Conservation (phyloP, 23 tunicate genomes). For the Botrylloides violaceus region DNA sequence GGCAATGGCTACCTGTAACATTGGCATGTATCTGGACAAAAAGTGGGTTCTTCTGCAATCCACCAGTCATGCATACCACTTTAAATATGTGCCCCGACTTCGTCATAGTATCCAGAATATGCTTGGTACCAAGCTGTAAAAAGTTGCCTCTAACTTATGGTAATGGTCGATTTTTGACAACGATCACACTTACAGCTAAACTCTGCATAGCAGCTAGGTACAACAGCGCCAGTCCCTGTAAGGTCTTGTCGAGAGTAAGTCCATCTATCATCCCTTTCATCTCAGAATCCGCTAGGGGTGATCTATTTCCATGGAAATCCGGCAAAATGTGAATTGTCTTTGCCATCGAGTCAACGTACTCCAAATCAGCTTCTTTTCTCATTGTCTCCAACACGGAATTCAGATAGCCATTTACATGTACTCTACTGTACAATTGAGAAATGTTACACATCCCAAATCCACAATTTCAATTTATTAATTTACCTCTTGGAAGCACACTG, state of each 20-base stretch:
- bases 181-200: conserved; percentile 39
- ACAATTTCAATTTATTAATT: not conserved
- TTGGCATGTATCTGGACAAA: conserved; percentile 74
- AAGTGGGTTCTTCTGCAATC: conserved; percentile 57
- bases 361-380: not conserved
- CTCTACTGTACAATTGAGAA: conserved; percentile 8
- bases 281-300: conserved; percentile 81
- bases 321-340: conserved; percentile 64
- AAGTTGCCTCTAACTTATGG: too few species aligned
- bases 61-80: conserved; percentile 63
- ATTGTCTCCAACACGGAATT: conserved; percentile 16
- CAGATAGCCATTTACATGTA: conserved; percentile 26
- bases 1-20: conserved; percentile 26
- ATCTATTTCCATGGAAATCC: conserved; percentile 93
- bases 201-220: conserved; percentile 81
- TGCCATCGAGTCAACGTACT: conserved; percentile 22
- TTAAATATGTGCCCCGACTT: conserved; percentile 35
- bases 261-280: conserved; percentile 72
- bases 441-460: not conserved
- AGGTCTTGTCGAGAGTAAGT: conserved; percentile 45
- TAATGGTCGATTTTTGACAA: too few species aligned
- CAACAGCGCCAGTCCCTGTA: conserved; percentile 33
- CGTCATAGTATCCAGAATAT: conserved; percentile 48
- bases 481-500: conserved; percentile 13
- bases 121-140: conserved; percentile 59